Evolutionary conservation across 2,113 vertebrate species (phyloP).

Genomic region (Hippocampus comes): DNA sequence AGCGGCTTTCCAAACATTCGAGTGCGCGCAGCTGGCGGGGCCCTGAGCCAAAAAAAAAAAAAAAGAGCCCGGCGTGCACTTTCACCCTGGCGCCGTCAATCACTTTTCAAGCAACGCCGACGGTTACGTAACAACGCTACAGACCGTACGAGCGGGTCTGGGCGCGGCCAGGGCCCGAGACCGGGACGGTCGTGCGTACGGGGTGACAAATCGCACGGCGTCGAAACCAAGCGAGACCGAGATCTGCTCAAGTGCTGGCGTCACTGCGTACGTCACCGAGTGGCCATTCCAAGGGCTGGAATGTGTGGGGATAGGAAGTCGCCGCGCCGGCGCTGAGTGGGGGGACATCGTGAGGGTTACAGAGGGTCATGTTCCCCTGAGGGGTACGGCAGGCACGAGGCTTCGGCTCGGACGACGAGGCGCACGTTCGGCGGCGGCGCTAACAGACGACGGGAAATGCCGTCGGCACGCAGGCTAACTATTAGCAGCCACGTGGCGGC

Average conservation of each 20-base stretch:
- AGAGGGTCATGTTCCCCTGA: too few species aligned
- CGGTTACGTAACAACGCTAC: conserved; percentile 6
- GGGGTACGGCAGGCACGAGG: too few species aligned
- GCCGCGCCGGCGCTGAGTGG: conserved; percentile 33
- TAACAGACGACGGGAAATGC: too few species aligned
- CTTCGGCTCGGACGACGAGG: too few species aligned
- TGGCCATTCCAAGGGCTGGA: conserved; percentile 47
- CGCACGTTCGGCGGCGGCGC: background rate
- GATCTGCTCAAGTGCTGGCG: background rate
- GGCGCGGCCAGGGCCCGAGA: too few species aligned
- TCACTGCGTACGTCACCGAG: conserved; percentile 33
- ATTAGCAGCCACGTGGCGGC: background rate
- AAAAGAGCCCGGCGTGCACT: conserved; percentile 19
- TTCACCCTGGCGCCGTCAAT: conserved; percentile 47
- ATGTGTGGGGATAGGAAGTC: conserved; percentile 53
- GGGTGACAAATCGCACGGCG: background rate
- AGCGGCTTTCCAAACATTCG: conserved; percentile 24
- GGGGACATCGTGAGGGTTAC: background rate
- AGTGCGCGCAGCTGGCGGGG: background rate
- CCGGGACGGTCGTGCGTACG: too few species aligned
- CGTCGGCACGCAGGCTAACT: too few species aligned
- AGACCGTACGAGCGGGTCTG: background rate
- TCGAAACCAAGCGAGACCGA: background rate
- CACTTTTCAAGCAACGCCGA: conserved; percentile 12
- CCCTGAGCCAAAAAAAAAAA: background rate